Conservation (phyloP, 2,888 invertebrate genomes). For the Eupithecia abbreviata region DNA sequence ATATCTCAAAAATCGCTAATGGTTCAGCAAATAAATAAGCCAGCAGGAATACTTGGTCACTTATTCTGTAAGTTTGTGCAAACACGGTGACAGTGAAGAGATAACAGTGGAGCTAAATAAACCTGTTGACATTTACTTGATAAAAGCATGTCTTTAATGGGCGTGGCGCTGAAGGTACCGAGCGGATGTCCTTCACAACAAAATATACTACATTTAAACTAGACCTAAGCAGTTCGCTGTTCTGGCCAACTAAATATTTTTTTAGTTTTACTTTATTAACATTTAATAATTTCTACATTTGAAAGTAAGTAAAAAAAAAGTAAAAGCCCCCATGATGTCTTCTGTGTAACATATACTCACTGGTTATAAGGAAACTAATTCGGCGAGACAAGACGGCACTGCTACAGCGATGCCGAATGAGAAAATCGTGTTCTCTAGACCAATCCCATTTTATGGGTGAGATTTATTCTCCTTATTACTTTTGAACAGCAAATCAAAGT, state of each 20-base stretch:
- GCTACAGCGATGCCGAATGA: conserved; percentile 39
- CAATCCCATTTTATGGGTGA: background rate
- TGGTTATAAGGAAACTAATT: conserved; percentile 21
- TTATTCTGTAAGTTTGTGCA: background rate
- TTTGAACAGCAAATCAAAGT: background rate
- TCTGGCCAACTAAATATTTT: too few species aligned
- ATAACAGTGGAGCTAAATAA: background rate
- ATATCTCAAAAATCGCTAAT: background rate
- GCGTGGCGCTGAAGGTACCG: background rate
- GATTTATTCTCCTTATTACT: background rate
- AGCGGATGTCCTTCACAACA: background rate
- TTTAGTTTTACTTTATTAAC: too few species aligned
- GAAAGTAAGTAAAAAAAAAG: too few species aligned
- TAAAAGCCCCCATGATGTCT: too few species aligned
- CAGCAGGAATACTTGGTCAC: background rate
- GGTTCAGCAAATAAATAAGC: conserved; percentile 1
- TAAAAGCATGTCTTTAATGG: background rate
- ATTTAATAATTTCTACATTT: too few species aligned
- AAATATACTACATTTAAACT: background rate
- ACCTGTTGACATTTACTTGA: background rate
- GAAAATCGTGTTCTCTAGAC: conserved; percentile 38
- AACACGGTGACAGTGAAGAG: background rate
- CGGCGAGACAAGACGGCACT: conserved; percentile 26
- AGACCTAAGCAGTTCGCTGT: background rate
- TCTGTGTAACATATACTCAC: background rate